These are phyloP conservation scores for Sinosuthora webbiana DNA, from an alignment of 2,113 vertebrate genomes.

Conservation along the genomic window DNA sequence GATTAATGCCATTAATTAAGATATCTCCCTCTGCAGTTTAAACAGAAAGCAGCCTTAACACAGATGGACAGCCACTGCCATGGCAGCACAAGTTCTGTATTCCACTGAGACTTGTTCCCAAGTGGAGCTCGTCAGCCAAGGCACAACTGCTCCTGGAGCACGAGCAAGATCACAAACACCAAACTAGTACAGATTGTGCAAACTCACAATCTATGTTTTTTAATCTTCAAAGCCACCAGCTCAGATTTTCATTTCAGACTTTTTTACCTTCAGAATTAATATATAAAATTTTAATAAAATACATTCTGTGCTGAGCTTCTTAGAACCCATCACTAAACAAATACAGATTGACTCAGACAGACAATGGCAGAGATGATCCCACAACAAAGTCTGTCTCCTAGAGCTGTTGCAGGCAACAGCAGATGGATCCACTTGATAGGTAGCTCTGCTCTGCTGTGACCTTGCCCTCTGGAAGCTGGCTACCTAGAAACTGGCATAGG, in stretches of 20 bases:
- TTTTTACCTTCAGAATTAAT: neutral
- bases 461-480: neutral
- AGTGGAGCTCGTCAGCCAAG: neutral
- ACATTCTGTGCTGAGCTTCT: neutral
- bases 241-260: neutral
- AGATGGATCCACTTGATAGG: neutral
- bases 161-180: fast-evolving
- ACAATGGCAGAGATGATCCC: neutral
- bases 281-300: neutral
- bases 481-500: neutral
- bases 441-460: neutral
- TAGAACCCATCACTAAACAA: neutral
- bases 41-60: neutral
- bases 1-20: neutral
- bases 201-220: neutral
- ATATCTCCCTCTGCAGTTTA: neutral
- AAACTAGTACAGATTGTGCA: neutral
- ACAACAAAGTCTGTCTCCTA: neutral
- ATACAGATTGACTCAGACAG: neutral
- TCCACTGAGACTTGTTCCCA: neutral
- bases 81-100: neutral
- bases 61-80: neutral
- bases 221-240: neutral
- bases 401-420: neutral
- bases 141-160: neutral